Evolutionary conservation across 2,797 vertebrate species (phyloP), one percentile per base, ranked within the genome.

Genomic region (Lutjanus campechanus): DNA sequence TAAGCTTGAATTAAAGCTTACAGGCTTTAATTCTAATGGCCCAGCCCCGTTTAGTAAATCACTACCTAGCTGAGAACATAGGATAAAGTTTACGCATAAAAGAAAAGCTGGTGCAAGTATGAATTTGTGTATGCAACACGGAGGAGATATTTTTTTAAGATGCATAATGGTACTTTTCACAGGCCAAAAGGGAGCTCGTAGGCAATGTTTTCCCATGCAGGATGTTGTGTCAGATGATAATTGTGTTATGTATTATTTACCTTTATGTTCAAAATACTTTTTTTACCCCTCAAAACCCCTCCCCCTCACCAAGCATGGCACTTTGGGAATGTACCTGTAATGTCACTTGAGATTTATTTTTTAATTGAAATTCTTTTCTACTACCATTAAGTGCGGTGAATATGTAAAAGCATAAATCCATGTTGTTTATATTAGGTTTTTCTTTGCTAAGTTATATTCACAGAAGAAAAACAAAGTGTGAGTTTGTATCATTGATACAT

Each of bases 401-500:
- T 73, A 67, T 87, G 85, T 85, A 81, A 82, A 83, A 81, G 40
- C 65, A 87, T 74, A 82, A 83, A 90, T 91, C 13, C 11, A 82
- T 90, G 90, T 92, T 88, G 76, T 92, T 86, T 58, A 87, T 81
- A 79, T 72, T 69, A 77, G 78, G 59, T 80, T 89, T 91, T 88
- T 83, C 44, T 88, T 89, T 86, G 85, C 87, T 82, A 85, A 78
- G 77, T 84, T 92, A 77, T 76, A 88, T 84, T 76, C 62, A 76
- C 64, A 60, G 78, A 79, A 86, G 65, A 67, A 80, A 85, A 84
- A 85, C 25, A 75, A 84, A 69, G 89, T 72, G 83, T 92, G 90
- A 89, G 79, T 91, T 93, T 93, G 86, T 91, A 88, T 79, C 62
- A 80, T 56, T 90, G 84, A 86, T 82, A 86, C 58, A 88, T 89